Evolutionary conservation across 1,140 invertebrate genomes (phyloP), one percentile per base, ranked within the genome.

Genomic region (Aphelenchoides fujianensis): DNA sequence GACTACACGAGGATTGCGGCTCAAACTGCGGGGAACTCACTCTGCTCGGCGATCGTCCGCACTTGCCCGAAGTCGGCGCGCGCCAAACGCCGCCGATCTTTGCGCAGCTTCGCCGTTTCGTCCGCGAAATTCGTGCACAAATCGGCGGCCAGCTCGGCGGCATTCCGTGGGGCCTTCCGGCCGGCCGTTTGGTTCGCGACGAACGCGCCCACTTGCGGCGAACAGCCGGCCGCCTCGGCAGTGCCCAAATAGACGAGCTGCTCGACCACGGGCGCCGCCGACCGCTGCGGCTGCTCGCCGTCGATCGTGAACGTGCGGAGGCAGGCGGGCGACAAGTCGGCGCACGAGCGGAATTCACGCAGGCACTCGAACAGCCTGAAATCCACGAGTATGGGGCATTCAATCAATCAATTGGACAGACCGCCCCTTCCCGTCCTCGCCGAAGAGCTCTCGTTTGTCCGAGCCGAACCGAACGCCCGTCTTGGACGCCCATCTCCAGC

Each of bases 51-150:
- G 23, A 66, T 1, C 63, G 32, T n/a, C 32, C 53, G 32, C 23
- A 66, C 63, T 16, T 35, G 28, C 32, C 36, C 36, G n/a, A 19
- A 34, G 53, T 66, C 63, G 1, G 36, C 9, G n/a, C 63, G 31
- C 12, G 36, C 34, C 63, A 66, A 35, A 19, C 32, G 16, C 53
- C 31, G 37, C 1, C 63, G 16, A 35, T 66, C 63, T 37, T 66
- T 66, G 16, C 1, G 32, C 16, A 66, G 16, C 53, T 66, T 66
- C 23, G 69, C 30, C 1, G 73, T 59, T 68, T 75, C 74, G 57
- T 75, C 74, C 31, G 54, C 37, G 19, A 75, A 73, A 52, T 75
- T 75, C 19, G 70, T 66, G 68, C 74, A 75, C 1, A 32, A 30
- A 41, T 80, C 77, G 9, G 30, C 62, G 16, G 37, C 34, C 28